Base-by-base conservation (phyloP, 2,888 invertebrate genomes). In the Epistrophe eligans region DNA sequence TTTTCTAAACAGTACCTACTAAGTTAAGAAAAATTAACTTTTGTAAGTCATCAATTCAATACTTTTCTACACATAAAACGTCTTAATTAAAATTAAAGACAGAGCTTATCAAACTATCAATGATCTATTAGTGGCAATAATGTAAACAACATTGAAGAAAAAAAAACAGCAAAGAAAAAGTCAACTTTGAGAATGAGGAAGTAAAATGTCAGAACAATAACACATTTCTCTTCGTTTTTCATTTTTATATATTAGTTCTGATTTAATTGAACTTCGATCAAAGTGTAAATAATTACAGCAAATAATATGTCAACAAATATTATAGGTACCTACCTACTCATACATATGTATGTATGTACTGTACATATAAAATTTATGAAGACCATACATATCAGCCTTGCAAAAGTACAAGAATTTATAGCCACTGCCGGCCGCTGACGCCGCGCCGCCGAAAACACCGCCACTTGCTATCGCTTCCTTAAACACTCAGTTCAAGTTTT, bases 391-490 rank as follows among this genome's bases (percentile, higher is more conserved):
- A 62, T 43, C 58, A 84, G 81, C 76, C 71, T 84, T 85, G 71
- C 81, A 52, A 83, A 87, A 83, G 79, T 79, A 74, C 87, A 87
- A 87, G 79, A 87, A 79, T 83, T 83, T 87, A 79, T 79, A 83
- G 79, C 52, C 19, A 52, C 35, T 24, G 24, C 24, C 3, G 24
- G 45, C 82, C 77, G 74, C 81, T 32, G 7, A 4, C 9, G 5
- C 19, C 11, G 19, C 24, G 4, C n/a, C 67, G 4, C 1, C 24
- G 24, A 24, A 24, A 1, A 24, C 24, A 17, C 71, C 57, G 73
- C 79, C 82, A 82, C 82, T 87, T 77, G 79, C 76, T 87, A 87
- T 87, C 79, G 87, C 87, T 87, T 87, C 87, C 87, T 87, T 87
- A 87, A 87, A 79, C 79, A 82, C 74, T 64, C 70, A 50, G 70